Evolutionary conservation across 2,888 invertebrate species (phyloP), one percentile per base, ranked within the genome.

Genomic region (Trichopria drosophilae): DNA sequence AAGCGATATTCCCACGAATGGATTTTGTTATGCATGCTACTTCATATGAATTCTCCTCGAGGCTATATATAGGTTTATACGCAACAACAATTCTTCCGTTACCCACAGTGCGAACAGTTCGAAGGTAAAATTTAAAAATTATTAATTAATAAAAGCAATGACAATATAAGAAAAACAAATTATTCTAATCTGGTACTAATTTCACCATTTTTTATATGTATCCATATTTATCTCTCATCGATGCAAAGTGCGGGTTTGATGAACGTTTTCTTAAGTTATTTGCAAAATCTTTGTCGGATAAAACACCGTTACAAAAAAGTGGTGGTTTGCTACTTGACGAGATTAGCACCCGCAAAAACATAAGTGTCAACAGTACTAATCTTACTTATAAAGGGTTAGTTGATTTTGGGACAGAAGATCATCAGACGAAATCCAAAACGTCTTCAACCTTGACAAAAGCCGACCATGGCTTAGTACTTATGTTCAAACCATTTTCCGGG

Each of bases 321-420:
- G 43, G 43, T 4, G 19, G 32, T n/a, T 16, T 43, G 4, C 18
- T 32, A 2, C 7, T 43, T 7, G 32, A 43, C 13, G 43, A 43
- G 18, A 32, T 43, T 3, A 10, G 12, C 15, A 29, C 29, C 9
- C 41, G 41, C 9, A 19, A 31, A 29, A 28, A 6, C 28, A 20
- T 41, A 13, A 13, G 22, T 12, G 19, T 41, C 3, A 41, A 29
- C 13, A 22, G 22, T 20, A 28, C 20, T 22, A 29, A 16, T 15
- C 23, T 41, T 6, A 28, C 28, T 12, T 41, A 31, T 13, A 31
- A 7, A n/a, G 43, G 43, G 6, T 20, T 43, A 13, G 22, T 32
- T 29, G 43, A 43, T 29, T 43, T 43, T 43, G 32, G 32, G 3
- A 26, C n/a, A n/a, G n/a, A n/a, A n/a, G n/a, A n/a, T n/a, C n/a